A percentile compares a stretch with the other conserved stretches of the same genome.
Conservation (phyloP, 2,797 vertebrate genomes). For the Galagoides demidoff region DNA sequence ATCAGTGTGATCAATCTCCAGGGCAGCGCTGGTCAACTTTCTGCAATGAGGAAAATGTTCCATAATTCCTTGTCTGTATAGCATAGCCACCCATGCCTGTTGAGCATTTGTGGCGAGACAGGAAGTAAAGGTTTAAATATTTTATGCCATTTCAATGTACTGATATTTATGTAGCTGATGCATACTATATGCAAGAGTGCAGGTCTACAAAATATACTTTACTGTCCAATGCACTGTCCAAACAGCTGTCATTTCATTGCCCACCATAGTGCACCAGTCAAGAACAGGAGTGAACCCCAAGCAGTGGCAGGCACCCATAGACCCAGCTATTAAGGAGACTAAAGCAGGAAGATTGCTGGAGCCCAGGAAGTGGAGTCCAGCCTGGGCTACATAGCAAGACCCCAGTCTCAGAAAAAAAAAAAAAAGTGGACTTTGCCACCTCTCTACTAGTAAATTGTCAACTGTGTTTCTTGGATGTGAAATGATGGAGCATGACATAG, state of each 20-base stretch:
- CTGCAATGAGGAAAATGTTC: too few species aligned
- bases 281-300: too few species aligned
- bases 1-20: rapidly evolving
- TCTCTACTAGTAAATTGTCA: too few species aligned
- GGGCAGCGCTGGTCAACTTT: background rate
- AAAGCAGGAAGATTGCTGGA: background rate
- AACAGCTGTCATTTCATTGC: rapidly evolving
- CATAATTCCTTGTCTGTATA: rapidly evolving
- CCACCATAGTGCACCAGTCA: background rate
- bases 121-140: background rate
- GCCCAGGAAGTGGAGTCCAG: background rate
- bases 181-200: background rate
- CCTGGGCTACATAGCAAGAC: too few species aligned
- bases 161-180: background rate
- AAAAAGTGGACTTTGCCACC: background rate
- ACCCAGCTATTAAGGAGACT: too few species aligned
- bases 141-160: background rate
- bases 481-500: too few species aligned
- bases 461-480: too few species aligned
- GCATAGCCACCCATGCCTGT: too few species aligned
- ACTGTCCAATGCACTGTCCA: background rate
- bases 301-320: too few species aligned
- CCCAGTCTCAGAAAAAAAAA: too few species aligned
- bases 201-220: background rate
- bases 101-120: background rate